Evolutionary conservation across 2,888 invertebrate species (phyloP).

Genomic region (Trichogramma evanescens): DNA sequence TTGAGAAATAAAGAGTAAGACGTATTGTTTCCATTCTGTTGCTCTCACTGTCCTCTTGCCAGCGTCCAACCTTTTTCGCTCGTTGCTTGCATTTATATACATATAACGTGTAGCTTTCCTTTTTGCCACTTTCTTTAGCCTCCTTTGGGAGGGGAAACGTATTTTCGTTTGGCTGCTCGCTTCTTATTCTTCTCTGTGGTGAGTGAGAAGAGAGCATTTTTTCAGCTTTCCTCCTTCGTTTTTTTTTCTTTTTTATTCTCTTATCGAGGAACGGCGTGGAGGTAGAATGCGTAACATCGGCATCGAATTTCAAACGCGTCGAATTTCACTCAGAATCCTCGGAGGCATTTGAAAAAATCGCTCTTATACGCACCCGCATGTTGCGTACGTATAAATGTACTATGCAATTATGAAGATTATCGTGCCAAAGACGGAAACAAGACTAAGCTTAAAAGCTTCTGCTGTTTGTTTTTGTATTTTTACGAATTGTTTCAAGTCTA

Average conservation of each 20-base stretch:
- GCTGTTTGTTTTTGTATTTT: too few relatives aligned
- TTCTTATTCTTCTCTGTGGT: background rate
- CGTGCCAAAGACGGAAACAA: too few relatives aligned
- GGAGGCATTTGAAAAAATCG: too few relatives aligned
- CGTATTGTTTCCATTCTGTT: slow-evolving; percentile 7
- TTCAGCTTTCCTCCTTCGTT: background rate
- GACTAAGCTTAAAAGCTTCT: too few relatives aligned
- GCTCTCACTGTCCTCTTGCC: background rate
- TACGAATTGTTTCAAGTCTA: too few relatives aligned
- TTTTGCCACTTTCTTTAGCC: slow-evolving; percentile 1
- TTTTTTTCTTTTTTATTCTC: background rate
- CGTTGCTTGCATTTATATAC: background rate
- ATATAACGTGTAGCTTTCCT: background rate
- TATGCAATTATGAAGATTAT: too few relatives aligned
- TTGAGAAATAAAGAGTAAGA: slow-evolving; percentile 11
- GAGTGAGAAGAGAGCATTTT: background rate
- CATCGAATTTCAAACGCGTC: too few relatives aligned
- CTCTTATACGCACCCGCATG: too few relatives aligned
- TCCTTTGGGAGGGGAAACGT: slow-evolving; percentile 2
- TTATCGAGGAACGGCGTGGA: background rate
- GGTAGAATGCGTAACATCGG: too few relatives aligned
- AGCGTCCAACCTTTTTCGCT: background rate
- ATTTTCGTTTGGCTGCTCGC: background rate
- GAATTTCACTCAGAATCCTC: too few relatives aligned
- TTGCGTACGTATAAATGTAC: too few relatives aligned